Percentiles rank a stretch among this genome's conserved stretches.
These are phyloP conservation scores for Tuberolachnus salignus DNA, from an alignment of 2,888 invertebrate genomes.

Conservation along the genomic window DNA sequence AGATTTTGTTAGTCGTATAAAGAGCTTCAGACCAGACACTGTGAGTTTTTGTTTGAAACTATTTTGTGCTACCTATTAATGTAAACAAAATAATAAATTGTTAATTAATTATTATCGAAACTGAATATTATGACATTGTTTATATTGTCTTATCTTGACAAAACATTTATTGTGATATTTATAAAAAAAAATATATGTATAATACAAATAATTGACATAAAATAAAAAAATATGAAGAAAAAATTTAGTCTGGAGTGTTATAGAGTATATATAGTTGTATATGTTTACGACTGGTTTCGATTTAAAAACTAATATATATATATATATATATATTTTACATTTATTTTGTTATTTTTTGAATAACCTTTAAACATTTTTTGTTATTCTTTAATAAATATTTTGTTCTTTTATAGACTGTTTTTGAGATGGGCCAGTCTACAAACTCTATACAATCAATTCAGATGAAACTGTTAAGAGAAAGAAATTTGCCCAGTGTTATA, in stretches of 20 bases:
- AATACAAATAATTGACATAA: too few relatives aligned
- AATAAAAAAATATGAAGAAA: too few relatives aligned
- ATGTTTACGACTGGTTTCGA: too few relatives aligned
- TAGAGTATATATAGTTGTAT: too few relatives aligned
- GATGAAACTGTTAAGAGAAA: conserved; percentile 86
- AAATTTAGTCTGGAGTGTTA: too few relatives aligned
- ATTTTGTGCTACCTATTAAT: conserved; percentile 31
- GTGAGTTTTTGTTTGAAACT: conserved; percentile 64
- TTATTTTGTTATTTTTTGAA: too few relatives aligned
- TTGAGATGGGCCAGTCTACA: conserved; percentile 85
- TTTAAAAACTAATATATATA: too few relatives aligned
- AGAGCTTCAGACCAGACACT: conserved; percentile 76
- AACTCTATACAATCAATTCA: conserved; percentile 78
- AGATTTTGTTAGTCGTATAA: conserved; percentile 71
- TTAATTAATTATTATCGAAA: conserved; percentile 23
- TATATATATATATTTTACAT: too few relatives aligned
- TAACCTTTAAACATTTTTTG: too few relatives aligned
- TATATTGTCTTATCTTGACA: neutral
- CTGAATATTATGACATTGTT: neutral
- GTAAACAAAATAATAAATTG: conserved; percentile 10
- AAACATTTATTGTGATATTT: neutral
- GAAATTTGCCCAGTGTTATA: conserved; percentile 70
- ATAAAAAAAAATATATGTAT: neutral
- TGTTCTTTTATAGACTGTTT: conserved; percentile 76
- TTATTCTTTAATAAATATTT: neutral